Base-by-base conservation (phyloP, 2,113 vertebrate genomes). In the Ictidomys tridecemlineatus region DNA sequence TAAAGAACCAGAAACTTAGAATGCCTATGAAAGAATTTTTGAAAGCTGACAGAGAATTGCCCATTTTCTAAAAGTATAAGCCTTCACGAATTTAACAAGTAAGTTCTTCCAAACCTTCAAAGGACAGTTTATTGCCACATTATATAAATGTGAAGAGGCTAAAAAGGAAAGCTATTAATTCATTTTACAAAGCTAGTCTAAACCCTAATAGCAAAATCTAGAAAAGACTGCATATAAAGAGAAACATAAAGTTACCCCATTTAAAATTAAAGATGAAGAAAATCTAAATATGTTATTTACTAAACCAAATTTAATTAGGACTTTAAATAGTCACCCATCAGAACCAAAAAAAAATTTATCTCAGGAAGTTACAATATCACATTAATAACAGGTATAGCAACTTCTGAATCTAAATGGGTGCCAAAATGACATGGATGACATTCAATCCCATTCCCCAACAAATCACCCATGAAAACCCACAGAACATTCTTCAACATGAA, bases 11-110 rank as follows among this genome's bases (percentile, higher is more conserved):
- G n/a, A 91, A 88, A 70, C 37, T n/a, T 26, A 24, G 12, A 73
- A 70, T 34, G 70, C 17, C 78, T 39, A 16, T 4, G 37, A 11
- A 76, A 72, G 30, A 77, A 22, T 61, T 65, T 82, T 72, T 91
- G 53, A 17, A 39, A 79, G 37, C 32, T 92, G 45, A 78, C 30
- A 90, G 18, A 77, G 39, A 94, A 94, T 12, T 48, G 73, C 34
- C 20, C 78, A 91, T 84, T 88, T 93, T 92, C 80, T 61, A 95
- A 91, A 45, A 93, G 83, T 16, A 8, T 61, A 74, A 37, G 17
- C 39, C 91, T 85, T 77, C 42, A 93, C 61, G 34, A 69, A 61
- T 73, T 96, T 74, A 94, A 93, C 83, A 83, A 96, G 77, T 34
- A 34, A 93, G 58, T 83, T 69, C 34, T 74, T 85, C 61, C 76